phyloP scores from a whole-genome alignment of 1,140 invertebrate genomes.

The Aphidius gifuensis region DNA sequence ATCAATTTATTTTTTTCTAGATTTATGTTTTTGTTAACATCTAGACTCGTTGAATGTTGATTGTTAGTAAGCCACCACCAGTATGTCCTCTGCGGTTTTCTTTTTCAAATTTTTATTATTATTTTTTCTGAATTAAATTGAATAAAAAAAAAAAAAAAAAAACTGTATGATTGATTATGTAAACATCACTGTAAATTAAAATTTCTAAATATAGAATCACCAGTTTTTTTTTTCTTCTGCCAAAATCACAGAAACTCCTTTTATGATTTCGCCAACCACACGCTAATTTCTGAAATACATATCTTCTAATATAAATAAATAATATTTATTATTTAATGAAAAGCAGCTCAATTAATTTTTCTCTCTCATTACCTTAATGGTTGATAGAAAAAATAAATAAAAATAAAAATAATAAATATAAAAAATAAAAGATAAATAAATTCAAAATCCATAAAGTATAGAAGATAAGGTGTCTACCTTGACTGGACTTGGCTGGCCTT shows the following conservation, averaged over 20 bases:
- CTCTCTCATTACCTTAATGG: neutral
- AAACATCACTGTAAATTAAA: neutral
- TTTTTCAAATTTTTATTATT: no score
- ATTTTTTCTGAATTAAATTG: no score
- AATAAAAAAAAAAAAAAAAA: no score
- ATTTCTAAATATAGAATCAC: conserved; percentile 35
- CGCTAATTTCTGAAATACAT: conserved; percentile 52
- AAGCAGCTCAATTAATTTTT: no score
- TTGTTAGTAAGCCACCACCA: no score
- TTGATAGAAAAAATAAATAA: neutral
- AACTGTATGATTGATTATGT: no score
- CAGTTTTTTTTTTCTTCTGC: conserved; percentile 44
- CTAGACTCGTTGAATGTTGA: no score
- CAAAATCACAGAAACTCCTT: conserved; percentile 31
- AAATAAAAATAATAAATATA: conserved; percentile 14
- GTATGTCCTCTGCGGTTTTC: no score
- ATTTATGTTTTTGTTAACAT: no score
- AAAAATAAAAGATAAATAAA: conserved; percentile 23
- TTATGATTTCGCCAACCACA: conserved; percentile 40
- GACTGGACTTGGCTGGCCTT: conserved; percentile 56
- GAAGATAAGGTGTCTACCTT: conserved; percentile 53
- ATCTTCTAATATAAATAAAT: conserved; percentile 27
- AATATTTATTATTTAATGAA: conserved; percentile 28
- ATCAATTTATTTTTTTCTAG: no score
- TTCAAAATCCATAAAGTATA: conserved; percentile 25